Evolutionary conservation across 2,888 invertebrate species (phyloP).

Genomic region (Eupithecia inturbata): DNA sequence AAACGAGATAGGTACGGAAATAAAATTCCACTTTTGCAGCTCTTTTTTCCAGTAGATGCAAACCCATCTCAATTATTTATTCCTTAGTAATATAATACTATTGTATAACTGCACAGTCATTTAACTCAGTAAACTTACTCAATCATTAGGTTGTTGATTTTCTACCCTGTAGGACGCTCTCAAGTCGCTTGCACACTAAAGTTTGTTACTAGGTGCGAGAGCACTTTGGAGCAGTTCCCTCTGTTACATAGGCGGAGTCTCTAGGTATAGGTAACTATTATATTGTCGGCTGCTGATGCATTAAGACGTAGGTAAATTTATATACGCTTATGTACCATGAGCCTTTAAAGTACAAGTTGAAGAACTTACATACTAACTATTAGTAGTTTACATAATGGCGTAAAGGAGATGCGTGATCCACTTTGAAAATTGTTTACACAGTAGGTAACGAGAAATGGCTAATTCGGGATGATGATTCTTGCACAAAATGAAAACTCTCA

Average conservation of each 20-base stretch:
- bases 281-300: neutral
- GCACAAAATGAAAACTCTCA: too few species aligned
- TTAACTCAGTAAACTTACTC: neutral
- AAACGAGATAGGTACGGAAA: too few species aligned
- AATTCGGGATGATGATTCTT: neutral
- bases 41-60: too few species aligned
- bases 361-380: neutral
- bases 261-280: neutral
- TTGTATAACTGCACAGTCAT: neutral
- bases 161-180: neutral
- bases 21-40: too few species aligned
- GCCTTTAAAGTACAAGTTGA: neutral
- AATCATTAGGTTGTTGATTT: neutral
- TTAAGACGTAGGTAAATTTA: neutral
- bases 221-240: neutral
- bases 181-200: neutral
- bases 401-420: too few species aligned
- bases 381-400: too few species aligned
- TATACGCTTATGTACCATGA: neutral
- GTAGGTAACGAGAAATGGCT: neutral
- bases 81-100: neutral
- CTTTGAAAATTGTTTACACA: neutral
- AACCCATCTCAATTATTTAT: neutral
- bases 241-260: neutral
- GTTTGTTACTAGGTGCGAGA: neutral